A percentile compares a stretch with the other conserved stretches of the same genome.
These are phyloP conservation scores for Selene dorsalis DNA, from an alignment of 2,797 vertebrate genomes.

Conservation along the genomic window DNA sequence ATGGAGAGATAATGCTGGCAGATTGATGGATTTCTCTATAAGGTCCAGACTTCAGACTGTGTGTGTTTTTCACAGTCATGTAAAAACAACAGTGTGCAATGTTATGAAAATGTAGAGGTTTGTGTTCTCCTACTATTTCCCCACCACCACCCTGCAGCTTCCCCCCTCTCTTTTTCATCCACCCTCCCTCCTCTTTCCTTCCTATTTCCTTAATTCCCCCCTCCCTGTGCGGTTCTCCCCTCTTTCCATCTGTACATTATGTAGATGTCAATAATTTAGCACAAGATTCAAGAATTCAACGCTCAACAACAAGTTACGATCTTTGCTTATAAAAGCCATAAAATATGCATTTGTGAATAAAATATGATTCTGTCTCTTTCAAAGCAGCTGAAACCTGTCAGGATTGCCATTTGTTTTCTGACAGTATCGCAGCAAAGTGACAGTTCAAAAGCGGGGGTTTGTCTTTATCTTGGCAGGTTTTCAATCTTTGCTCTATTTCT, in stretches of 20 bases:
- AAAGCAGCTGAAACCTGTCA: constrained; percentile 80
- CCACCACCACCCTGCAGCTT: constrained; percentile 12
- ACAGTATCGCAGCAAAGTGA: constrained; percentile 78
- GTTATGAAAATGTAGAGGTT: constrained; percentile 33
- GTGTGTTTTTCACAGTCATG: constrained; percentile 34
- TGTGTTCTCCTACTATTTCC: background rate
- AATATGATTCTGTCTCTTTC: constrained; percentile 78
- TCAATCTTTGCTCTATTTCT: constrained; percentile 85
- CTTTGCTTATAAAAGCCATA: constrained; percentile 75
- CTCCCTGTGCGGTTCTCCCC: background rate
- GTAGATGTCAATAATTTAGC: constrained; percentile 80
- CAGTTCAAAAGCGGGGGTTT: constrained; percentile 81
- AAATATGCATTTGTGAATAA: constrained; percentile 82
- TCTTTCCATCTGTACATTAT: constrained; percentile 67
- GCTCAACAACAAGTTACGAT: constrained; percentile 82
- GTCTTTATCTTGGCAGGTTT: constrained; percentile 85
- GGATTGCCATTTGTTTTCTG: constrained; percentile 79
- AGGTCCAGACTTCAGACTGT: constrained; percentile 46
- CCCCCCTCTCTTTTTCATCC: background rate
- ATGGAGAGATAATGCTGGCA: constrained; percentile 52
- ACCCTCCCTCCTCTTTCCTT: constrained; percentile 7
- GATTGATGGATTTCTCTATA: constrained; percentile 60
- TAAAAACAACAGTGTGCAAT: constrained; percentile 21
- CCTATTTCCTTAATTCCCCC: constrained; percentile 12
- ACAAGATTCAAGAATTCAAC: constrained; percentile 63